Evolutionary conservation across 2,797 vertebrate genomes (phyloP).

Genomic region (Neosalanx taihuensis): DNA sequence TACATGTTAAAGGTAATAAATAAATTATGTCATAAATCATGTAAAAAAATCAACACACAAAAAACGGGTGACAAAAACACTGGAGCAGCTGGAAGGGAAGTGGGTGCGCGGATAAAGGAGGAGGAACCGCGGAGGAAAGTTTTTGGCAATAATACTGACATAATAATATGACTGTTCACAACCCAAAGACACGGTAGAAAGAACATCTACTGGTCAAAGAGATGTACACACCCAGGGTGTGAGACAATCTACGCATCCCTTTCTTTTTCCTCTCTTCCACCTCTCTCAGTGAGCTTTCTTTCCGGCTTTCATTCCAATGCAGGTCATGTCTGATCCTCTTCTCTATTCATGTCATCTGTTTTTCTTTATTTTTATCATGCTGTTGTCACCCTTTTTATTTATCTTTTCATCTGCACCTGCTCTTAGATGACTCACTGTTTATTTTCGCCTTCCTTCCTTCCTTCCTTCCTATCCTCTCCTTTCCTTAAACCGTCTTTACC

Average conservation of each 20-base stretch:
- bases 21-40: conserved; percentile 20
- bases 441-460: not conserved
- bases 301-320: not conserved
- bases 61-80: conserved; percentile 38
- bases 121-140: conserved; percentile 22
- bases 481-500: not conserved
- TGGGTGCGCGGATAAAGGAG: conserved; percentile 32
- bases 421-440: not conserved
- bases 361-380: not conserved
- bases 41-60: conserved; percentile 1
- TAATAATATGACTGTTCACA: conserved; percentile 20
- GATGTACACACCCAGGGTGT: conserved; percentile 7
- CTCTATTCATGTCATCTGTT: not conserved
- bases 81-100: conserved; percentile 32
- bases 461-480: not conserved
- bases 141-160: conserved; percentile 33
- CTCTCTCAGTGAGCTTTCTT: not conserved
- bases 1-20: conserved; percentile 63
- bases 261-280: not conserved
- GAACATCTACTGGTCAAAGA: conserved; percentile 17
- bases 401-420: not conserved
- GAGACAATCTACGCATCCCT: conserved; percentile 10
- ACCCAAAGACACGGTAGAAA: conserved; percentile 20
- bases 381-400: not conserved
- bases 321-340: not conserved